Base-by-base conservation (phyloP, 2,113 vertebrate genomes). In the Triplophysa dalaica region DNA sequence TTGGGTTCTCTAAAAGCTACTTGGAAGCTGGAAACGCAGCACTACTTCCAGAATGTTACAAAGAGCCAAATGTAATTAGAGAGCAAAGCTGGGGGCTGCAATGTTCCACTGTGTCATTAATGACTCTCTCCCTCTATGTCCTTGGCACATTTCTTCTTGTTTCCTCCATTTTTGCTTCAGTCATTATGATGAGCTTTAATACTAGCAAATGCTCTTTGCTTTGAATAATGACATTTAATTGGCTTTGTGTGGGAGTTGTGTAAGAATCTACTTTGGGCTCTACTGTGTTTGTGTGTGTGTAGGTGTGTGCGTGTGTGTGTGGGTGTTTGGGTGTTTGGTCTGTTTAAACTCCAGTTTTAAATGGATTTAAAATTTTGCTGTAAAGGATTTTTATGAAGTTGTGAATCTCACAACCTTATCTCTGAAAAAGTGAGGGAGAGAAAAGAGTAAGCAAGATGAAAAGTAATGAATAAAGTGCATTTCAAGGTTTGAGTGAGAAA, bases 41-140 rank as follows among this genome's bases (percentile, higher is more conserved):
- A 70, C 65, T 52, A 52, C 79, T 79, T 70, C 48, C 77, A 80
- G 75, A 73, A 61, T 82, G 76, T 80, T 77, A 50, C 61, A 80
- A 70, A 74, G 78, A 72, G 78, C 43, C 78, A 33, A 74, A 72
- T 56, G 69, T 80, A 65, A 80, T 80, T 72, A 80, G 56, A 65
- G 69, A 29, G 60, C 33, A 80, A 74, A 74, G 58, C 61, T 82
- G 72, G 9, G 4, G 76, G 75, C 52, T 87, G 86, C 84, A 86
- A 74, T 78, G 29, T 43, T n/a, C 70, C 78, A 74, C 86, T 81
- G 77, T 82, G 85, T 78, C 61, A 69, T 76, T 69, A 78, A 68
- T 68, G 76, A 78, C 64, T 67, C 65, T 45, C 65, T 43, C 65
- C n/a, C 19, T 45, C 41, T 61, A n/a, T 4, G 56, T 75, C 50